Conservation (phyloP, 1,140 invertebrate species). For the Drosophila elegans region DNA sequence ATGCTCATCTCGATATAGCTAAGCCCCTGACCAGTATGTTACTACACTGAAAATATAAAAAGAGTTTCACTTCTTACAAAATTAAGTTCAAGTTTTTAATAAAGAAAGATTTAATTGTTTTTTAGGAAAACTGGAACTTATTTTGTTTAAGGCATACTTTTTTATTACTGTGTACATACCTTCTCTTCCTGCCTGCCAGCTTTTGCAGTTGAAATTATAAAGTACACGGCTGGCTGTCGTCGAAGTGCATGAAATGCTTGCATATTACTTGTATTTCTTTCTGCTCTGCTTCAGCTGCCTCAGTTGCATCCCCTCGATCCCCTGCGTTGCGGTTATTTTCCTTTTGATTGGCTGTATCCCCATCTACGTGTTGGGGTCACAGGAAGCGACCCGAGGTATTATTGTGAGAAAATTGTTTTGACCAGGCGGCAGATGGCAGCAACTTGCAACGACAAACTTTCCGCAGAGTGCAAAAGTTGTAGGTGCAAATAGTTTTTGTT, state of each 20-base stretch:
- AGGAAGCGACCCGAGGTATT: constrained; percentile 62
- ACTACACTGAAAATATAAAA: constrained; percentile 12
- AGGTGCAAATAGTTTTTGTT: constrained; percentile 55
- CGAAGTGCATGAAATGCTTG: constrained; percentile 72
- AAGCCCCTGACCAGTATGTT: constrained; percentile 16
- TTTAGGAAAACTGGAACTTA: no score
- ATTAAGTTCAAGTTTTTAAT: no score
- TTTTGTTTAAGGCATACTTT: neutral
- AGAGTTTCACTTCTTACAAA: no score
- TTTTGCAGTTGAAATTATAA: constrained; percentile 64
- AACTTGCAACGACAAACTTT: constrained; percentile 51
- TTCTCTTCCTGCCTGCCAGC: neutral
- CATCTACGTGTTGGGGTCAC: constrained; percentile 64
- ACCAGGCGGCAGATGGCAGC: constrained; percentile 30
- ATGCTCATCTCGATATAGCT: constrained; percentile 64
- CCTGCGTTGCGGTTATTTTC: constrained; percentile 49
- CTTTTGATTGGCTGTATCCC: constrained; percentile 63
- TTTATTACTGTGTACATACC: neutral
- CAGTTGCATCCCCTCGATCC: neutral
- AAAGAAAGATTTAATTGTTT: no score
- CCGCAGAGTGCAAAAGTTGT: constrained; percentile 49
- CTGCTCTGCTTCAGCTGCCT: constrained; percentile 14
- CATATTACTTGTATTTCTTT: constrained; percentile 67
- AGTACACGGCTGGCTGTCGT: constrained; percentile 49
- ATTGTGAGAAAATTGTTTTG: constrained; percentile 60